Evolutionary conservation across 2,113 vertebrate species (phyloP).

Genomic region (Elachura formosa): DNA sequence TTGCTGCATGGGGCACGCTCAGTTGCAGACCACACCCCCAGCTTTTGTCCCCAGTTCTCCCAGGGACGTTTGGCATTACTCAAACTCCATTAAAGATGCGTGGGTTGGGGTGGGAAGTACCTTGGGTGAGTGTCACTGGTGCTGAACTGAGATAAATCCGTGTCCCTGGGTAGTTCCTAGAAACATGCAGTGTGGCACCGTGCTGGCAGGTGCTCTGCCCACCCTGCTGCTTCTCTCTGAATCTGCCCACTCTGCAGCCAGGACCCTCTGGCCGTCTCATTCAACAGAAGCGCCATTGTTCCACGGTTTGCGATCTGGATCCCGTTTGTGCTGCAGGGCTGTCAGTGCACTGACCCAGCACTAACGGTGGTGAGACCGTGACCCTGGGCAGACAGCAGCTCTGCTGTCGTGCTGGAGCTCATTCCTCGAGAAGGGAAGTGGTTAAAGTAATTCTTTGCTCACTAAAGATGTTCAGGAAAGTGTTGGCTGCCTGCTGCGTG

Average conservation of each 20-base stretch:
- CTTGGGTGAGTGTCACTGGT: neutral
- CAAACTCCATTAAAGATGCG: neutral
- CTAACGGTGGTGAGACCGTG: neutral
- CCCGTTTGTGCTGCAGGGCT: neutral
- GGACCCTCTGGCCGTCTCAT: neutral
- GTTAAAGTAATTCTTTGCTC: neutral
- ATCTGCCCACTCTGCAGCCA: neutral
- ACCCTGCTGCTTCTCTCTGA: neutral
- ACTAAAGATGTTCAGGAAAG: neutral
- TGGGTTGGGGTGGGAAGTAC: neutral
- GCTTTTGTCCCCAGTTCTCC: neutral
- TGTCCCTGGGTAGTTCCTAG: neutral
- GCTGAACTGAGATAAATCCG: neutral
- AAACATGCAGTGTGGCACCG: neutral
- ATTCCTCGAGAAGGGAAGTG: neutral
- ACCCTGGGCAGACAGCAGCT: neutral
- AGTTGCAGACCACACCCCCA: neutral
- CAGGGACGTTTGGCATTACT: neutral
- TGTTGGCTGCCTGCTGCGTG: neutral
- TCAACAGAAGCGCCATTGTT: neutral
- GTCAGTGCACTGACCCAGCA: neutral
- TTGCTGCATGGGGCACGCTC: accelerated
- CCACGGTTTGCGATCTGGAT: accelerated
- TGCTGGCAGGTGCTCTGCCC: neutral
- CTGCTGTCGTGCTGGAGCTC: accelerated